Evolutionary conservation across 2,113 vertebrate genomes (phyloP), one percentile per base, ranked within the genome.

Genomic region (Erpornis zantholeuca): DNA sequence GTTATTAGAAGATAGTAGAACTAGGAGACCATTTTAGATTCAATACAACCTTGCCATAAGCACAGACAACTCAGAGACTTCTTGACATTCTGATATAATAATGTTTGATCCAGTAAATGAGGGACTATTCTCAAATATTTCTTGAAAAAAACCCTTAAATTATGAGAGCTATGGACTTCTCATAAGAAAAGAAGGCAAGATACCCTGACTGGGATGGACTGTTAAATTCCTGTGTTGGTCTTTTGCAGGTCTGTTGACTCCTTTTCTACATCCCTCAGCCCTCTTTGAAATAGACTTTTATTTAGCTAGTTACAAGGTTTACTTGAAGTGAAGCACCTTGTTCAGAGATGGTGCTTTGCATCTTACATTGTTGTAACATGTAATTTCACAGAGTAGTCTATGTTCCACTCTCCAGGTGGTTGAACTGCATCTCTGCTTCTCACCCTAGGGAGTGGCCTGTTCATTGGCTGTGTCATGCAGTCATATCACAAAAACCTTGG

Each of bases 401-500:
- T 87, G 81, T 88, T 90, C 52, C 35, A 31, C 60, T 86, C 85
- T 80, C 44, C 59, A 82, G 59, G 78, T 70, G 77, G 75, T 47
- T 91, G 73, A 90, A 91, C 42, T 61, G 85, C 78, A 86, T 90
- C 54, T 93, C 47, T 88, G 71, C 60, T 83, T 92, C 82, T 83
- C 50, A 86, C 78, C 64, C 92, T 77, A 53, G 85, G 79, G 93
- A 96, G 47, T 63, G 52, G 83, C 70, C 90, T 80, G 92, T 88
- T 94, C 87, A 86, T 33, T 94, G 71, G 79, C 90, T 54, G 69
- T 94, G 68, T 94, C 91, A 91, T 95, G 71, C 88, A 96, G 88
- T 92, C 82, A 88, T 93, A 94, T 92, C 79, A 73, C 87, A 93
- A 95, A 97, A 96, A 80, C 87, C 90, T 92, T 87, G 85, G 90